Conservation (phyloP, 2,797 vertebrate genomes). For the Diplodus sargus region DNA sequence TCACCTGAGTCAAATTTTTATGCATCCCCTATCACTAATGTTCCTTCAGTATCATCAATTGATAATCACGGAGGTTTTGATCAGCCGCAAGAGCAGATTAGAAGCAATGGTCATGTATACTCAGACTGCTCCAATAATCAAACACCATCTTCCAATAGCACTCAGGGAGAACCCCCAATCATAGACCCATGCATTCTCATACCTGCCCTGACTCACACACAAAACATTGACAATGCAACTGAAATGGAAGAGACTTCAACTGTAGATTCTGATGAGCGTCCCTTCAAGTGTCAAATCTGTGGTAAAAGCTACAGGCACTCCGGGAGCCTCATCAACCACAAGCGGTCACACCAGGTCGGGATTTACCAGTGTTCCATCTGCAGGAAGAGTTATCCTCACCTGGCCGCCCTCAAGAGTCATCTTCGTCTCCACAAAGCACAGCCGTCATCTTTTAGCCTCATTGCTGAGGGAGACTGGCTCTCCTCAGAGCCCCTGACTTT, state of each 20-base stretch:
- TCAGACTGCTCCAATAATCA: conserved; percentile 80
- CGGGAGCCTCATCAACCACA: conserved; percentile 94
- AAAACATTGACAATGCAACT: conserved; percentile 51
- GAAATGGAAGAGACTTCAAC: conserved; percentile 67
- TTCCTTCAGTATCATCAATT: conserved; percentile 72
- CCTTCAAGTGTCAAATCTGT: conserved; percentile 90
- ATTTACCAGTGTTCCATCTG: conserved; percentile 91
- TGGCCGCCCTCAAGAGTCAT: conserved; percentile 92
- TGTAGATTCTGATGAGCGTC: conserved; percentile 81
- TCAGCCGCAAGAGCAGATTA: conserved; percentile 63
- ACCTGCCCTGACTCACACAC: conserved; percentile 40
- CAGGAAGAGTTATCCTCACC: conserved; percentile 89
- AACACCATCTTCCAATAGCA: conserved; percentile 65
- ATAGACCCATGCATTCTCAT: conserved; percentile 61
- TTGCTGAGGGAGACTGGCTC: conserved; percentile 83
- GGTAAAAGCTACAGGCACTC: conserved; percentile 92
- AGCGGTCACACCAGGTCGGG: conserved; percentile 92
- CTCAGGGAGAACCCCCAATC: conserved; percentile 76
- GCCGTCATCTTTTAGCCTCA: conserved; percentile 69
- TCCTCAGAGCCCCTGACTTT: conserved; percentile 83
- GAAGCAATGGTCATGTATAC: conserved; percentile 76
- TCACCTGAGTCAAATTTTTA: conserved; percentile 81
- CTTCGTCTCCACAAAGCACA: conserved; percentile 90
- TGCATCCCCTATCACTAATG: conserved; percentile 75
- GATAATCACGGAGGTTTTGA: conserved; percentile 76